These are phyloP conservation scores for Xenentodon cancila DNA, from an alignment of 2,797 vertebrate species.

Conservation along the genomic window DNA sequence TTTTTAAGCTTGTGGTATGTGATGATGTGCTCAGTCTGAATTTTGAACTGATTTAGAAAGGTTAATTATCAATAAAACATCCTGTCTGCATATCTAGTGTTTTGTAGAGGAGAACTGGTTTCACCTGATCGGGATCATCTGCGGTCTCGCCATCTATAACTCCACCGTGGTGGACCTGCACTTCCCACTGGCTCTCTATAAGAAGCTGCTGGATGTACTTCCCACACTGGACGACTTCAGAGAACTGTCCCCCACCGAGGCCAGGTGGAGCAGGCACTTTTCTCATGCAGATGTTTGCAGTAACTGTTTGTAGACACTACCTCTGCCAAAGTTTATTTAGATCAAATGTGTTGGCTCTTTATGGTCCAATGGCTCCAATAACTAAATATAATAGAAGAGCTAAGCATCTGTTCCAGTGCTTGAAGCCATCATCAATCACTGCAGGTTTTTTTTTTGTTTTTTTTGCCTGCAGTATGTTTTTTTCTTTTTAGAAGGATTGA, in stretches of 20 bases:
- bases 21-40: no score
- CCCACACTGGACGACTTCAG: slow-evolving; percentile 92
- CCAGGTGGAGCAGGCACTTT: slow-evolving; percentile 82
- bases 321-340: no score
- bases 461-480: no score
- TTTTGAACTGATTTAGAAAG: background rate
- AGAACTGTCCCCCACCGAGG: slow-evolving; percentile 95
- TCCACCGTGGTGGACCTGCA: slow-evolving; percentile 97
- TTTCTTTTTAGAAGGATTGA: no score
- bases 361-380: no score
- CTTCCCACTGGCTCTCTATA: slow-evolving; percentile 95
- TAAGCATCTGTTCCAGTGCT: no score
- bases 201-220: slow-evolving; percentile 90
- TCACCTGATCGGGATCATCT: slow-evolving; percentile 95
- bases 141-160: slow-evolving; percentile 97
- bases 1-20: no score
- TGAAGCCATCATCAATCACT: no score
- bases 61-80: background rate
- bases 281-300: background rate
- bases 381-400: no score
- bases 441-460: no score
- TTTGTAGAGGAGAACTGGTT: slow-evolving; percentile 99
- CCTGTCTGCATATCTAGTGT: slow-evolving; percentile 82
- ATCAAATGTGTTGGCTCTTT: no score
- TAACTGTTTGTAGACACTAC: no score